A percentile compares a stretch with the other conserved stretches of the same genome.
Evolutionary conservation across 2,113 vertebrate genomes (phyloP).

Genomic region (Gallinago media): DNA sequence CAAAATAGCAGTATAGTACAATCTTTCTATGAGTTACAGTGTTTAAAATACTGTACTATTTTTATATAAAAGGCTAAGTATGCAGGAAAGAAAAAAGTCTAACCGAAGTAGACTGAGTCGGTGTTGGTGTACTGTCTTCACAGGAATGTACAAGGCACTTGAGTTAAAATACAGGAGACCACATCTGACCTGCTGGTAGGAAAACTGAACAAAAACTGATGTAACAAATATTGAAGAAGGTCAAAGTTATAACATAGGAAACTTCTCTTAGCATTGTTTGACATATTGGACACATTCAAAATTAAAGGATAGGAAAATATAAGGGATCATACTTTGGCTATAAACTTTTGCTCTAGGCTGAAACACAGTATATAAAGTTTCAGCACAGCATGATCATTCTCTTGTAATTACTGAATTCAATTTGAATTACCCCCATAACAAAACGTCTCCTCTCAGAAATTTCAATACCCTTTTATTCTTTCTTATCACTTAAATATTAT

Average conservation of each 20-base stretch:
- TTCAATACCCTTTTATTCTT: not conserved
- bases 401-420: not conserved
- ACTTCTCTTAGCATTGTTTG: not conserved
- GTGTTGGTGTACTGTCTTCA: not conserved
- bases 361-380: not conserved
- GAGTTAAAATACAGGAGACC: not conserved
- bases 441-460: not conserved
- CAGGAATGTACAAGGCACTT: not conserved
- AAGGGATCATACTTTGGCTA: not conserved
- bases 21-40: not conserved
- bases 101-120: not conserved
- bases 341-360: not conserved
- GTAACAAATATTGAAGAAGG: not conserved
- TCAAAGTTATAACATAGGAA: not conserved
- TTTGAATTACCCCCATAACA: not conserved
- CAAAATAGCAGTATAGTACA: not conserved
- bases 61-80: not conserved
- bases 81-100: constrained; percentile 1
- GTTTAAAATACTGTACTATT: constrained; percentile 19
- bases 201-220: not conserved
- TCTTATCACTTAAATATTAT: not conserved
- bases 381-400: not conserved
- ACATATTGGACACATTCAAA: not conserved
- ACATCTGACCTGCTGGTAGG: not conserved
- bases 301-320: not conserved